These are phyloP conservation scores for Syndactyla subalaris DNA, from an alignment of 2,797 vertebrate species.

Conservation along the genomic window DNA sequence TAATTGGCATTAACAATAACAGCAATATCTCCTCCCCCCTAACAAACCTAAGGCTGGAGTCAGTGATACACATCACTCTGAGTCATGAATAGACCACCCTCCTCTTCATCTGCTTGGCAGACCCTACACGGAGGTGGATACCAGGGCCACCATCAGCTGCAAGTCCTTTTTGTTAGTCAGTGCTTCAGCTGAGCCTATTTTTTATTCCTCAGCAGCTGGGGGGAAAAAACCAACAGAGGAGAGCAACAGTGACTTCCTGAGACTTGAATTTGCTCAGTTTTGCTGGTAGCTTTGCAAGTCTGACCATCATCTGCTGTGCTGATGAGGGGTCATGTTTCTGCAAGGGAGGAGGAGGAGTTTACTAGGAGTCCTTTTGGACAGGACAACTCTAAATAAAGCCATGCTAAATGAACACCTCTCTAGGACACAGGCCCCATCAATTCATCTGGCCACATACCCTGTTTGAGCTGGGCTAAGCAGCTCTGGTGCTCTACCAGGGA, in stretches of 20 bases:
- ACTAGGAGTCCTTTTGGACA: neutral
- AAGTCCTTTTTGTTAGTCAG: neutral
- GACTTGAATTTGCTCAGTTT: neutral
- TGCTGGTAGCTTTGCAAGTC: neutral
- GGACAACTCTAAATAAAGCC: neutral
- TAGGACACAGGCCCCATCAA: neutral
- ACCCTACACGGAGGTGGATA: neutral
- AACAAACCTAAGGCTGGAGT: neutral
- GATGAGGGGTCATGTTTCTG: neutral
- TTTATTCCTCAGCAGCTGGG: neutral
- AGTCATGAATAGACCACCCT: neutral
- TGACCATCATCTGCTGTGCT: neutral
- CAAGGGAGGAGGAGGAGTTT: neutral
- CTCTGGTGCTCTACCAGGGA: neutral
- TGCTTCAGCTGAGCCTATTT: neutral
- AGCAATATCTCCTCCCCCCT: neutral
- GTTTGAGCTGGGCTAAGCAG: neutral
- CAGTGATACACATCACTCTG: neutral
- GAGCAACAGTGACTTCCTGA: neutral
- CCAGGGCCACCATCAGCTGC: neutral
- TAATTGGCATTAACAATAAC: conserved; percentile 24
- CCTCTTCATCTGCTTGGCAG: conserved; percentile 30
- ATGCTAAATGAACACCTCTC: neutral
- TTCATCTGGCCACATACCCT: neutral
- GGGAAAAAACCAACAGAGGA: neutral